These are phyloP conservation scores for Mizuhopecten yessoensis DNA, from an alignment of 1,140 invertebrate species.

Conservation along the genomic window DNA sequence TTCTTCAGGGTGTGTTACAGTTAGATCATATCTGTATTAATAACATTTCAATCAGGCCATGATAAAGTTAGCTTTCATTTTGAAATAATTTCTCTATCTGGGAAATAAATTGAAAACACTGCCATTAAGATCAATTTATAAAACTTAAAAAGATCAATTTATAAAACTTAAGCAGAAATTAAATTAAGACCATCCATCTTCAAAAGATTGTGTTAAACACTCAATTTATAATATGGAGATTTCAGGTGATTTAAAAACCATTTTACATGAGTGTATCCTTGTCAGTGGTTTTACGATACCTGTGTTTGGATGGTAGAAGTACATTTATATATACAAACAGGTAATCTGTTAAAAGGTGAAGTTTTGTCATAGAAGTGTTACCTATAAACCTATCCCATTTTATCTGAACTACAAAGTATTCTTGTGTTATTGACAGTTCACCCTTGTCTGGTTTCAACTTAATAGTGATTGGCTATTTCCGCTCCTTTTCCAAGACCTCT, in stretches of 20 bases:
- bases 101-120: background rate
- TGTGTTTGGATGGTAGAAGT: no score
- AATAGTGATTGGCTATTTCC: no score
- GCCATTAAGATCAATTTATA: background rate
- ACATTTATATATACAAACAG: no score
- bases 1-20: slow-evolving; percentile 17
- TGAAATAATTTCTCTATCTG: background rate
- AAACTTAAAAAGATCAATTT: background rate
- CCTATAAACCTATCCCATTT: no score
- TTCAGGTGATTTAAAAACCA: background rate
- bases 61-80: background rate
- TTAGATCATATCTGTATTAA: background rate
- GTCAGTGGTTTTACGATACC: no score
- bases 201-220: background rate
- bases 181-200: background rate
- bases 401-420: no score
- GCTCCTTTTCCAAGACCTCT: no score
- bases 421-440: no score
- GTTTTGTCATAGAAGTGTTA: no score
- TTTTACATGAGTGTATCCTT: background rate
- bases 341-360: no score
- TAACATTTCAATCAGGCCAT: background rate
- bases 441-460: no score
- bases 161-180: background rate
- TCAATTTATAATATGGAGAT: background rate